A percentile compares a stretch with the other conserved stretches of the same genome.
These are phyloP conservation scores for Boulengeromyrus knoepffleri DNA, from an alignment of 2,113 vertebrate species.

Conservation along the genomic window DNA sequence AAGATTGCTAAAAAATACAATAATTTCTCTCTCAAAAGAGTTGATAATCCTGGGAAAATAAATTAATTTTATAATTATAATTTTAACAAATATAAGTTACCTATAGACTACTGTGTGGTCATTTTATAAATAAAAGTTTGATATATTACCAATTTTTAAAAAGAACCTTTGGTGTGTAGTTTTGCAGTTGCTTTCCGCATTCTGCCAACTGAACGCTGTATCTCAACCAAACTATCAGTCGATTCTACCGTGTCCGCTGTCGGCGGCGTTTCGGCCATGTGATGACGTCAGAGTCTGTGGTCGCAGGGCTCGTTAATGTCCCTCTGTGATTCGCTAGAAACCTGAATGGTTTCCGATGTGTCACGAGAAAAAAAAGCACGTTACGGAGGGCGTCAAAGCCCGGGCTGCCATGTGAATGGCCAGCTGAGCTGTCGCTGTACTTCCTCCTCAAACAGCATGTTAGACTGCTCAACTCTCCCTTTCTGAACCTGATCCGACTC, in stretches of 20 bases:
- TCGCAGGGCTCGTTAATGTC: constrained; percentile 12
- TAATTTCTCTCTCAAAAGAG: neutral
- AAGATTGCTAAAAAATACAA: neutral
- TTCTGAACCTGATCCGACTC: constrained; percentile 35
- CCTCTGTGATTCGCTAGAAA: constrained; percentile 15
- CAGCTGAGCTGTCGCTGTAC: neutral
- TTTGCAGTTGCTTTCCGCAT: constrained; percentile 28
- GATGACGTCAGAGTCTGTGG: constrained; percentile 25
- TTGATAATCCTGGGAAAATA: neutral
- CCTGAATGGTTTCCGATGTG: neutral
- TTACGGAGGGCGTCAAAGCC: neutral
- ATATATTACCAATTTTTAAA: neutral
- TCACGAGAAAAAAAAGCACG: neutral
- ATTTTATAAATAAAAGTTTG: neutral
- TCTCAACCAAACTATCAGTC: constrained; percentile 29
- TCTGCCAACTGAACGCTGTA: constrained; percentile 26
- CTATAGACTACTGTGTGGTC: neutral
- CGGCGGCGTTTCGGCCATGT: neutral
- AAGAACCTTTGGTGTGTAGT: neutral
- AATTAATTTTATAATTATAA: neutral
- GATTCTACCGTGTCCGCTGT: neutral
- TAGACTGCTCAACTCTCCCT: constrained; percentile 19
- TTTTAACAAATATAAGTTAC: neutral
- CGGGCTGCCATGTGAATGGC: neutral
- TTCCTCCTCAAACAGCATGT: constrained; percentile 3